Percentiles rank a stretch among this genome's conserved stretches.
Conservation (phyloP, 2,888 invertebrate genomes). For the Graphium colonna region DNA sequence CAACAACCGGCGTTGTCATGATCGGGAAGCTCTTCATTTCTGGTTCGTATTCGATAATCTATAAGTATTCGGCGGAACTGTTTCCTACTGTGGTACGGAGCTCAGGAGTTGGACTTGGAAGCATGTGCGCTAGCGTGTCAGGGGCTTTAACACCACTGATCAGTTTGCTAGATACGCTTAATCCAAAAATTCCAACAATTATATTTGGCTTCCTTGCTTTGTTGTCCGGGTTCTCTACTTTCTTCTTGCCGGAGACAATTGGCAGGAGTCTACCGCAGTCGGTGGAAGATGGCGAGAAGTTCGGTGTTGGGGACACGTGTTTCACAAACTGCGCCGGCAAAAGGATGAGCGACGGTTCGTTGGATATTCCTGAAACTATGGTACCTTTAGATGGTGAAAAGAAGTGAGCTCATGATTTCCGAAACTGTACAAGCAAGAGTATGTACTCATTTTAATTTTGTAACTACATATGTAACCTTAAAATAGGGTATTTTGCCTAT, state of each 20-base stretch:
- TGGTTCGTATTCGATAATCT: constrained; percentile 91
- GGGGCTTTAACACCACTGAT: constrained; percentile 90
- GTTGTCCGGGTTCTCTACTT: constrained; percentile 85
- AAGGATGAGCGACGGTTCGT: constrained; percentile 58
- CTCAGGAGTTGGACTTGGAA: constrained; percentile 90
- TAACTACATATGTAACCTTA: too few relatives aligned
- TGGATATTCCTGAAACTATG: constrained; percentile 67
- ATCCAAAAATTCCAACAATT: constrained; percentile 88
- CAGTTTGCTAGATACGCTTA: constrained; percentile 86
- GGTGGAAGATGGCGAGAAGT: constrained; percentile 90
- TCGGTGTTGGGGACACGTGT: constrained; percentile 90
- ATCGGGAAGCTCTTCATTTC: constrained; percentile 91
- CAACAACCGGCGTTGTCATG: constrained; percentile 84
- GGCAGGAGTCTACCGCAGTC: constrained; percentile 91
- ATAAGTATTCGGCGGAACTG: constrained; percentile 92
- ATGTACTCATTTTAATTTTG: too few relatives aligned
- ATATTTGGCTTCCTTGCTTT: constrained; percentile 88
- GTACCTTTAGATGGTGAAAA: constrained; percentile 64
- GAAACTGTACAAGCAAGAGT: too few relatives aligned
- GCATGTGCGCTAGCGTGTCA: constrained; percentile 91
- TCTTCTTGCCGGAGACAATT: constrained; percentile 89
- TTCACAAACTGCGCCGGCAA: constrained; percentile 83
- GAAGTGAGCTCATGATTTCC: constrained; percentile 34
- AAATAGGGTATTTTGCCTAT: too few relatives aligned
- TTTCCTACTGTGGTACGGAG: constrained; percentile 93